Base-by-base conservation (phyloP, 2,888 invertebrate genomes). In the Volucella inflata region DNA sequence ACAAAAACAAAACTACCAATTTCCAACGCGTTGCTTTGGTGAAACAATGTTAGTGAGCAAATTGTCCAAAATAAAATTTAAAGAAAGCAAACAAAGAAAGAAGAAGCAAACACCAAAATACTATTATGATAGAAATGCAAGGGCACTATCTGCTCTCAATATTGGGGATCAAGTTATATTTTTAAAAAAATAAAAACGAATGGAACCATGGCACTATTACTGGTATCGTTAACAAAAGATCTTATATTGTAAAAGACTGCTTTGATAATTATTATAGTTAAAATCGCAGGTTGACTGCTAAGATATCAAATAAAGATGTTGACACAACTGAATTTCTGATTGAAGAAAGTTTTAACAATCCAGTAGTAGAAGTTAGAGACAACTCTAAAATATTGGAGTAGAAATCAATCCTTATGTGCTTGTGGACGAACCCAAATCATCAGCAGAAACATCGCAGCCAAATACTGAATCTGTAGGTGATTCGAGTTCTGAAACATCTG, bases 161-260 rank as follows among this genome's bases (percentile, higher is more conserved):
- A 71, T 71, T 16, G 42, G 71, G 21, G 59, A 71, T 71, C 59
- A 12, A 9, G 1, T 71, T 70, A 44, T n/a, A n/a, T n/a, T 82
- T 81, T 70, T 77, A 87, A 60, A 85, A 78, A 74, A 51, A 77
- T 50, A n/a, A 36, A 80, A 84, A 84, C 14, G 65, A 80, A 6
- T 80, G 84, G 80, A 40, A 21, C 59, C 50, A 71, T 21, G 59
- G 48, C 71, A 59, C 59, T 59, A 48, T 68, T 21, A 44, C 16
- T 40, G 68, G 68, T 68, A 68, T 55, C 44, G 36, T 68, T n/a
- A 68, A 68, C 10, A 55, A 68, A n/a, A 46, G 40, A 67, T 67
- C 67, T 0, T 67, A 67, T 30, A 67, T 67, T 30, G n/a, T 67
- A 21, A 21, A 67, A 67, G 53, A 67, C 17, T 17, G 40, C 50